A percentile compares a stretch with the other conserved stretches of the same genome.
Conservation (phyloP, 1,140 invertebrate genomes). For the Eumeta japonica region DNA sequence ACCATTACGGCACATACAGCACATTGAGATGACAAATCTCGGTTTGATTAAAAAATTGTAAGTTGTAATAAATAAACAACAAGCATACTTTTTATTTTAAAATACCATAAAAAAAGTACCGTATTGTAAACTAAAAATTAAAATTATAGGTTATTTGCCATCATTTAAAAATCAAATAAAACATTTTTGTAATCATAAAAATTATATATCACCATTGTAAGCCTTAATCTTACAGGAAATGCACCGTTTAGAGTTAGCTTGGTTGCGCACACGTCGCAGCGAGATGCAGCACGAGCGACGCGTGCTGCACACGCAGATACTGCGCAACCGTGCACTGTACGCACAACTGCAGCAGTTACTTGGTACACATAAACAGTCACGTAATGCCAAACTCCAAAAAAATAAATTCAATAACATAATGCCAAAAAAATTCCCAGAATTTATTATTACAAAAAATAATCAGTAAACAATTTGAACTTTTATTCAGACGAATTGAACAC, state of each 20-base stretch:
- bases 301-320: constrained; percentile 27
- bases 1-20: too few species aligned
- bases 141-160: too few species aligned
- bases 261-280: constrained; percentile 23
- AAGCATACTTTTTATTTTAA: too few species aligned
- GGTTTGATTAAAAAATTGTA: too few species aligned
- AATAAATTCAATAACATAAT: neutral
- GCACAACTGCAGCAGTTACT: constrained; percentile 27
- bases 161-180: too few species aligned
- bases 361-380: constrained; percentile 19
- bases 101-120: too few species aligned
- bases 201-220: too few species aligned
- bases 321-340: constrained; percentile 29
- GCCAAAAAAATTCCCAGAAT: neutral
- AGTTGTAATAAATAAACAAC: too few species aligned
- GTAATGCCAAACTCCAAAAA: neutral
- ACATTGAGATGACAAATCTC: too few species aligned
- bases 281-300: constrained; percentile 31
- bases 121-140: too few species aligned
- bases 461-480: neutral
- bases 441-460: neutral
- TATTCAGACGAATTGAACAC: neutral
- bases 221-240: constrained; percentile 28
- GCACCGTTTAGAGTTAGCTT: constrained; percentile 32
- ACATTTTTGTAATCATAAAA: too few species aligned